These are phyloP conservation scores for Sterrhoptilus dennistouni DNA, from an alignment of 2,113 vertebrate genomes.

Conservation along the genomic window DNA sequence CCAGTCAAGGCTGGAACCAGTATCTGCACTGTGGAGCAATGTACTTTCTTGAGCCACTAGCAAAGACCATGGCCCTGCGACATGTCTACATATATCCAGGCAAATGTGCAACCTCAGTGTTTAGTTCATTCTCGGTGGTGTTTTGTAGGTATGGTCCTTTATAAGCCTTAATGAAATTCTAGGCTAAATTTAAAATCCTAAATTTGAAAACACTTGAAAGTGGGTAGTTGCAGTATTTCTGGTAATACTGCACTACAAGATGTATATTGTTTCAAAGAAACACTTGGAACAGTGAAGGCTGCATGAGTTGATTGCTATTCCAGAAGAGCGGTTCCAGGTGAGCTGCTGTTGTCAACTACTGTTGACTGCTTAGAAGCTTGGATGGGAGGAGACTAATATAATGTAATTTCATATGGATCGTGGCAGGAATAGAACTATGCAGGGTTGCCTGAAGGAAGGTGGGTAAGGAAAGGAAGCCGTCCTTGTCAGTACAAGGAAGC, in stretches of 20 bases:
- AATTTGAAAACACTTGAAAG: background rate
- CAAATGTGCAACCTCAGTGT: background rate
- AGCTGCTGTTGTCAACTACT: background rate
- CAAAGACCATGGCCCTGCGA: background rate
- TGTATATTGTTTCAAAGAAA: background rate
- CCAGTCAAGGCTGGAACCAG: background rate
- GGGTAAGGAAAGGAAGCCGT: conserved; percentile 49
- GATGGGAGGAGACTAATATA: background rate
- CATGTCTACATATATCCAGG: background rate
- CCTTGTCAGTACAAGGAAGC: conserved; percentile 68
- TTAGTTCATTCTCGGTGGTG: background rate
- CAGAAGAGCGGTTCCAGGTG: background rate
- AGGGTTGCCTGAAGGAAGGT: conserved; percentile 45
- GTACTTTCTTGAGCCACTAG: background rate
- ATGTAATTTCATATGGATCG: background rate
- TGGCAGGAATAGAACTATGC: background rate
- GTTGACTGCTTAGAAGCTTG: background rate
- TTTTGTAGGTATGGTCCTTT: background rate
- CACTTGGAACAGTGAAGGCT: background rate
- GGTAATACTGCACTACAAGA: background rate
- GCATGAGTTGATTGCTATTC: background rate
- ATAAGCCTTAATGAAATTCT: background rate
- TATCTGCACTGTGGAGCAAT: background rate
- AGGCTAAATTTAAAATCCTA: background rate
- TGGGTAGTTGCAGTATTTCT: background rate